These are phyloP conservation scores for Myiagra hebetior DNA, from an alignment of 2,113 vertebrate species.

Conservation along the genomic window DNA sequence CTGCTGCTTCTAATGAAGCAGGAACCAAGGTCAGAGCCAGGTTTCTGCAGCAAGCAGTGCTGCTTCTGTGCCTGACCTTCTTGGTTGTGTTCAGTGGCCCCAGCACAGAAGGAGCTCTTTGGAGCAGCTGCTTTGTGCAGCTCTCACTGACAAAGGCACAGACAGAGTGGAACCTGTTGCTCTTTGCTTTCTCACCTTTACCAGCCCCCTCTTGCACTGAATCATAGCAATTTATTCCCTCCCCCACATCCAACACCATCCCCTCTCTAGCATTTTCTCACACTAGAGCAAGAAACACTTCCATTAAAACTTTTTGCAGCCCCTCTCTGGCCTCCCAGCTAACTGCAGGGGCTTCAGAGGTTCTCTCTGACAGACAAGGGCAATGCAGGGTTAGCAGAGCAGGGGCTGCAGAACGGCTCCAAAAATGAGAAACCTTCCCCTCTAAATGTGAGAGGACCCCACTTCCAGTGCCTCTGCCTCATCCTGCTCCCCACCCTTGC, in stretches of 20 bases:
- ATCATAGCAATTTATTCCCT: neutral
- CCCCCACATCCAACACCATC: neutral
- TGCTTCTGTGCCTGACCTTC: neutral
- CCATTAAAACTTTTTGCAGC: neutral
- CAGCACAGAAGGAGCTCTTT: neutral
- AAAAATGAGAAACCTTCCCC: neutral
- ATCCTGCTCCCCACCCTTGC: neutral
- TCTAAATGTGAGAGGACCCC: neutral
- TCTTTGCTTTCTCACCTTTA: neutral
- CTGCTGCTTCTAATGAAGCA: neutral
- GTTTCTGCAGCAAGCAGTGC: neutral
- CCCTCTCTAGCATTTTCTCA: neutral
- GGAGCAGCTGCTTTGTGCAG: neutral
- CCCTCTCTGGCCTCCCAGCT: neutral
- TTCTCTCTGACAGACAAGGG: neutral
- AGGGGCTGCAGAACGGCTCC: neutral
- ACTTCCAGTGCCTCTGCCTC: neutral
- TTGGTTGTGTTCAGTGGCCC: neutral
- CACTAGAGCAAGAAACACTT: neutral
- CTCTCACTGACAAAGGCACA: neutral
- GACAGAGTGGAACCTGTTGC: neutral
- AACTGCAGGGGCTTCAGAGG: neutral
- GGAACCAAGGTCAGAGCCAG: neutral
- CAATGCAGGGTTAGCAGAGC: neutral
- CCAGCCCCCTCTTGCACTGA: neutral